phyloP scores from a whole-genome alignment of 2,113 vertebrate species.

The Aldabrachelys gigantea region DNA sequence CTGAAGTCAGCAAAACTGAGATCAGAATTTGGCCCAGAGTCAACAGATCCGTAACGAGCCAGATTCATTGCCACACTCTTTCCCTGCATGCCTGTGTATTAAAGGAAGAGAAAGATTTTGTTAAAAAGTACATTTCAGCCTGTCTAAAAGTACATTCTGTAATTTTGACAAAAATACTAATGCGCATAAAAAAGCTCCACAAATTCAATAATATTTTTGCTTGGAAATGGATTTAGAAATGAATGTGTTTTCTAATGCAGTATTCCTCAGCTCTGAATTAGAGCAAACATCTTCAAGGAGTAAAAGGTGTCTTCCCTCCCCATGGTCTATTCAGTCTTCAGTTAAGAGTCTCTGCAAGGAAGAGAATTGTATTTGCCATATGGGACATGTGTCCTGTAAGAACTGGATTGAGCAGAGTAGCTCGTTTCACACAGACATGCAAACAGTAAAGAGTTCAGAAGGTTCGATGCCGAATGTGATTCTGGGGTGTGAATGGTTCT shows the following conservation, averaged over 20 bases:
- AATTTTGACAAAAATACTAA: slow-evolving; percentile 77
- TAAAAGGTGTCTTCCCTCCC: slow-evolving; percentile 8
- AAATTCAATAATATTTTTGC: slow-evolving; percentile 73
- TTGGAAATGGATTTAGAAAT: slow-evolving; percentile 62
- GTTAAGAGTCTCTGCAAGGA: not conserved
- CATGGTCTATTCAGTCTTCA: not conserved
- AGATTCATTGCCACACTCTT: slow-evolving; percentile 76
- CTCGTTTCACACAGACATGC: not conserved
- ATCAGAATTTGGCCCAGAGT: slow-evolving; percentile 32
- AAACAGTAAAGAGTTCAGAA: not conserved
- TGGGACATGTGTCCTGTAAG: not conserved
- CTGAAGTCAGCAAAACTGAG: not conserved
- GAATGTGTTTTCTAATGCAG: slow-evolving; percentile 1
- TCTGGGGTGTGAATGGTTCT: not conserved
- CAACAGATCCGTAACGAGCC: slow-evolving; percentile 59
- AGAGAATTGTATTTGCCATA: not conserved
- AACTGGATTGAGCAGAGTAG: not conserved
- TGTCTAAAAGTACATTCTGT: slow-evolving; percentile 75
- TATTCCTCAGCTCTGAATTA: slow-evolving; percentile 2
- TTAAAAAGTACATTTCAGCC: slow-evolving; percentile 52
- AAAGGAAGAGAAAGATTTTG: slow-evolving; percentile 66
- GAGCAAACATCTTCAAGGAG: slow-evolving; percentile 58
- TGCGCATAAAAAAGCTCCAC: slow-evolving; percentile 70
- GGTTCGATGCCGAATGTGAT: not conserved
- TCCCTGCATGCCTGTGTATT: slow-evolving; percentile 75